A percentile compares a stretch with the other conserved stretches of the same genome.
phyloP scores from a whole-genome alignment of 2,797 vertebrate species.

The Danio tinwini region DNA sequence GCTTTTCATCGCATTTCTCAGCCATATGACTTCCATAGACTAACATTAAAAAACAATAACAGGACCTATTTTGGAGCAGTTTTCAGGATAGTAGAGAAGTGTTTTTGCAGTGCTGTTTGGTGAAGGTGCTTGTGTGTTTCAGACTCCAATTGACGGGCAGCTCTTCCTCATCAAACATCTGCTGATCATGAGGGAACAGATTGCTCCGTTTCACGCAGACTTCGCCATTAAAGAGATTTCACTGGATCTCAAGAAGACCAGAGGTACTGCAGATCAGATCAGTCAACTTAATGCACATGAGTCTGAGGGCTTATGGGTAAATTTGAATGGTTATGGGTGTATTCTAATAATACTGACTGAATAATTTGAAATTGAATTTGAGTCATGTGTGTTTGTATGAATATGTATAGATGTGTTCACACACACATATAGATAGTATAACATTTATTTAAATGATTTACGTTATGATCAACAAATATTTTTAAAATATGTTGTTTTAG shows the following conservation, averaged over 20 bases:
- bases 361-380: too few relatives aligned
- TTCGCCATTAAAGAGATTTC: slow-evolving; percentile 99
- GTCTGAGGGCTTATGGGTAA: neutral
- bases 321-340: neutral
- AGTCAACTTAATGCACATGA: neutral
- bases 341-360: neutral
- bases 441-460: too few relatives aligned
- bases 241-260: slow-evolving; percentile 98
- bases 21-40: too few relatives aligned
- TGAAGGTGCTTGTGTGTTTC: slow-evolving; percentile 48
- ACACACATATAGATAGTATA: too few relatives aligned
- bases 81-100: too few relatives aligned
- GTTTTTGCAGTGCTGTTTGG: too few relatives aligned
- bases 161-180: slow-evolving; percentile 99
- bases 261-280: slow-evolving; percentile 85
- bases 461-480: too few relatives aligned
- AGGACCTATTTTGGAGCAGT: too few relatives aligned
- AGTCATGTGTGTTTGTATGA: too few relatives aligned
- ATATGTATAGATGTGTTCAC: neutral
- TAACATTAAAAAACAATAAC: too few relatives aligned
- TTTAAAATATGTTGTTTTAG: too few relatives aligned
- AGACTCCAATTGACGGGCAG: slow-evolving; percentile 95
- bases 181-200: slow-evolving; percentile 98
- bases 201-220: slow-evolving; percentile 98
- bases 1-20: too few relatives aligned